These are phyloP conservation scores for Drosophila orena DNA, from an alignment of 1,140 invertebrate species.

Conservation along the genomic window DNA sequence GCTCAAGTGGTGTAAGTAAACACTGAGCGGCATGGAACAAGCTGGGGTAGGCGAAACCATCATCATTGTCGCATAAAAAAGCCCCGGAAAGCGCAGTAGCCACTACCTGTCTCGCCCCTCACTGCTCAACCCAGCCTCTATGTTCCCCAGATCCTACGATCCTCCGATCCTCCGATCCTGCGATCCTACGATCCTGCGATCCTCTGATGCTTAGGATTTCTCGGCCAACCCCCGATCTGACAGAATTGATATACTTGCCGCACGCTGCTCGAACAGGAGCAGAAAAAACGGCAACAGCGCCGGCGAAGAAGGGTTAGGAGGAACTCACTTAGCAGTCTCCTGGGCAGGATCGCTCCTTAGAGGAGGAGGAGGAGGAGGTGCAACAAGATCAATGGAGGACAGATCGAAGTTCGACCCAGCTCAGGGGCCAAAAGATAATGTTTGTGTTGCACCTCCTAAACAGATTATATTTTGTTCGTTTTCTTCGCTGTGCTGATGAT, in stretches of 20 bases:
- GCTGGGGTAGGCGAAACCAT: constrained; percentile 38
- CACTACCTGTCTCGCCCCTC: constrained; percentile 22
- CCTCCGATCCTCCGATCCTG: not conserved
- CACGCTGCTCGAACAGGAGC: constrained; percentile 43
- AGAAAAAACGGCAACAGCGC: not conserved
- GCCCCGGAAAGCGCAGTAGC: constrained; percentile 6
- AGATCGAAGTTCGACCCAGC: constrained; percentile 33
- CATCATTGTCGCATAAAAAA: constrained; percentile 70
- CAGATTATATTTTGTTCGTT: constrained; percentile 24
- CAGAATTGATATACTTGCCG: constrained; percentile 60
- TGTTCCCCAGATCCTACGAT: not conserved
- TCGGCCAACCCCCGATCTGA: constrained; percentile 39
- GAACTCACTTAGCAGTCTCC: constrained; percentile 22
- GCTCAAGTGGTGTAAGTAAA: constrained; percentile 82
- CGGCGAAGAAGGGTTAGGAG: not conserved
- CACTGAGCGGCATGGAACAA: constrained; percentile 43
- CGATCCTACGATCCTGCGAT: not conserved
- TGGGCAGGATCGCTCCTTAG: not conserved
- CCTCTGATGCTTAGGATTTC: constrained; percentile 10
- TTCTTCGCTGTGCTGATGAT: not conserved
- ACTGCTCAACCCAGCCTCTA: not conserved
- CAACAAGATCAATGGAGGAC: constrained; percentile 33
- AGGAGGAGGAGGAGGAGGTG: constrained; percentile 1
- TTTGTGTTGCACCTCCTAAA: constrained; percentile 38
- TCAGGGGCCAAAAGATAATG: constrained; percentile 28